Base-by-base conservation (phyloP, 1,140 invertebrate genomes). In the Drosophila bipectinata region DNA sequence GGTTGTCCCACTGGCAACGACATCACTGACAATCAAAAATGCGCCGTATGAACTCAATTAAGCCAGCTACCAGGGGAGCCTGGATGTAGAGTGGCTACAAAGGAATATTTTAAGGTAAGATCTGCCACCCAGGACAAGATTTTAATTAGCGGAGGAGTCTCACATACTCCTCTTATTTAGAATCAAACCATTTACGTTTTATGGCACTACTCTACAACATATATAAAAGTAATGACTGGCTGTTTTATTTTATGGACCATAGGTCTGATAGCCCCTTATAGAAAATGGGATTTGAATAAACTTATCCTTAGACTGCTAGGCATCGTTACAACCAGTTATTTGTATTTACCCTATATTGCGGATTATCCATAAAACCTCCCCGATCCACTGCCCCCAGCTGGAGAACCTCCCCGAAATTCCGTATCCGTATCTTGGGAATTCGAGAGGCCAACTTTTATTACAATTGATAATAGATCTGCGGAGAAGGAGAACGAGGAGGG, bases 31-130 rank as follows among this genome's bases (percentile, higher is more conserved):
- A 77, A 78, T 77, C 74, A 72, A 78, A 78, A 77, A 72, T 72
- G 72, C 75, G 67, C 72, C 64, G 58, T 77, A 88, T 83, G 83
- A 88, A 88, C 83, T 83, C 83, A 88, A 88, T 88, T 88, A 88
- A 88, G 79, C 49, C 54, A 15, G 12, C 32, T 30, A 26, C 47
- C 53, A 61, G 64, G 64, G 51, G 44, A 30, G 41, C 39, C 52
- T 39, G 24, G n/a, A 9, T 14, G 18, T 24, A 28, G 30, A 26
- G 14, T 30, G 39, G 14, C 4, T 5, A 18, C 2, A 10, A 15
- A 6, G 21, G 7, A 10, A 48, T 37, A 37, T 37, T 37, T 57
- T 30, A 28, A 32, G 12, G 39, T 59, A 14, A 2, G 21, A 30
- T 21, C 39, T 28, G 9, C 18, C 34, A 3, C 34, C 34, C 34